Percentiles rank a stretch among this genome's conserved stretches.
Conservation (phyloP, 2,113 vertebrate species). For the Anarhynchus alexandrinus region DNA sequence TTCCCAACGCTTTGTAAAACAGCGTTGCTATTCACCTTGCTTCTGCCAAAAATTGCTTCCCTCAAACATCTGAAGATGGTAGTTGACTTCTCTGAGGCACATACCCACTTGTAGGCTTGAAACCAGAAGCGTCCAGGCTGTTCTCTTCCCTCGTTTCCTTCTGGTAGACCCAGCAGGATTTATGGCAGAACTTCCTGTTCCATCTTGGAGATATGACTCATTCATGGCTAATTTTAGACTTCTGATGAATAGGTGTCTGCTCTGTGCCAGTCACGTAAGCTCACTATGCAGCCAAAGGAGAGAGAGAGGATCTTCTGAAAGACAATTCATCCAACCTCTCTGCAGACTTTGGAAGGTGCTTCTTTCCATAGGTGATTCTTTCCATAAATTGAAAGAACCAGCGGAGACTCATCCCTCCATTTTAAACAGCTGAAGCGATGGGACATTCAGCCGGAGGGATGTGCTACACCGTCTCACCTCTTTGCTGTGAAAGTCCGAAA, state of each 20-base stretch:
- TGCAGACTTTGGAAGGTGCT: neutral
- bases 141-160: neutral
- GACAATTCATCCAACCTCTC: neutral
- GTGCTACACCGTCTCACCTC: rapidly evolving
- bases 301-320: neutral
- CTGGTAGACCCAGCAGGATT: neutral
- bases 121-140: neutral
- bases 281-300: neutral
- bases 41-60: neutral
- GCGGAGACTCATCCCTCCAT: neutral
- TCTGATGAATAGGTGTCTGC: neutral
- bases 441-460: neutral
- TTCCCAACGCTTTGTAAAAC: neutral
- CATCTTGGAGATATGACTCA: neutral
- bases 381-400: neutral
- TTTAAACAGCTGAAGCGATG: neutral
- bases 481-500: neutral
- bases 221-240: neutral
- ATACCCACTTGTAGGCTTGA: neutral
- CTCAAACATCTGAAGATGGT: neutral
- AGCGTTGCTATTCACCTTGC: neutral
- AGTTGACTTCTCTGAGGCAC: neutral
- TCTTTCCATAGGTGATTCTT: neutral
- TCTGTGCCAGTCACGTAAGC: neutral
- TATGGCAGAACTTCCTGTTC: neutral